A percentile compares a stretch with the other conserved stretches of the same genome.
These are phyloP conservation scores for Sisor rabdophorus DNA, from an alignment of 2,113 vertebrate species.

Conservation along the genomic window DNA sequence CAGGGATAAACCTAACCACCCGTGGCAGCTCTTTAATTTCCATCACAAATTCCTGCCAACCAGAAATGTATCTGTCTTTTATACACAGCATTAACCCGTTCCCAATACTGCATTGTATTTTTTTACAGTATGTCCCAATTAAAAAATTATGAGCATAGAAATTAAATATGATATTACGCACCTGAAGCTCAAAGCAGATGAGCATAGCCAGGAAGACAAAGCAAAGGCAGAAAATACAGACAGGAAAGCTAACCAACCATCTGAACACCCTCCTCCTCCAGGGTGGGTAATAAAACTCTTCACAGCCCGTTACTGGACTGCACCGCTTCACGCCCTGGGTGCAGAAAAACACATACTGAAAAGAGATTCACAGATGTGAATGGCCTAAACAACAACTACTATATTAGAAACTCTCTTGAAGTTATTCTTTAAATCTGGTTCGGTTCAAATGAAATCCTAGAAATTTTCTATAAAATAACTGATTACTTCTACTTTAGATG, in stretches of 20 bases:
- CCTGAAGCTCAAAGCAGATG: conserved; percentile 96
- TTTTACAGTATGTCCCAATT: too few relatives aligned
- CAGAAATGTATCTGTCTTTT: conserved; percentile 5
- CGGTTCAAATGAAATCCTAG: background rate
- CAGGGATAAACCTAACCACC: conserved; percentile 85
- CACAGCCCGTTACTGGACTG: conserved; percentile 86
- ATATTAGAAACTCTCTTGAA: too few relatives aligned
- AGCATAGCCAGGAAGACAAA: conserved; percentile 94
- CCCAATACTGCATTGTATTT: too few relatives aligned
- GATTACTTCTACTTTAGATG: background rate
- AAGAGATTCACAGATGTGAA: background rate
- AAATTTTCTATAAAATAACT: background rate
- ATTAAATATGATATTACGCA: conserved; percentile 51
- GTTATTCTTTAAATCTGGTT: too few relatives aligned
- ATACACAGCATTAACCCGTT: too few relatives aligned
- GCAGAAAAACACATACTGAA: background rate
- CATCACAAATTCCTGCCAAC: conserved; percentile 84
- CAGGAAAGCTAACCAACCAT: conserved; percentile 88
- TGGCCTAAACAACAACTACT: background rate
- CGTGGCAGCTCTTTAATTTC: conserved; percentile 89
- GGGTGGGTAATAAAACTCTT: conserved; percentile 91
- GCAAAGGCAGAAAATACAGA: conserved; percentile 87
- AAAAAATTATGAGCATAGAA: background rate
- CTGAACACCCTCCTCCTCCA: conserved; percentile 91
- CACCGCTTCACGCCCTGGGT: conserved; percentile 82